These are phyloP conservation scores for Liodrosophila aerea DNA, from an alignment of 2,888 invertebrate species.

Conservation along the genomic window DNA sequence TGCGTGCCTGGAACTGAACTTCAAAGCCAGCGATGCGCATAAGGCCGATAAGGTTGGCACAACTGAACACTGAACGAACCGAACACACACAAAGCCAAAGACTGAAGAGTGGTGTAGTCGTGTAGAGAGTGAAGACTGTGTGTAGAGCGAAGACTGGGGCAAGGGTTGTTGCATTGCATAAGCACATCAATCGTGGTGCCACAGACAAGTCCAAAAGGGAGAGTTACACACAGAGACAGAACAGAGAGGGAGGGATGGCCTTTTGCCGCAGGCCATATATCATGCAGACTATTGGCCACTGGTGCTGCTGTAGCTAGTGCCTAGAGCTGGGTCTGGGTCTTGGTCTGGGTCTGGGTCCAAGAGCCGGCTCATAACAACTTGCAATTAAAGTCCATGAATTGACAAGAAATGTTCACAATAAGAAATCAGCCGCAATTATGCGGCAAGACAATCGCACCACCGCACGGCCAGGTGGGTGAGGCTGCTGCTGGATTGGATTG, in stretches of 20 bases:
- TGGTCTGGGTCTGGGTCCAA: constrained; percentile 30
- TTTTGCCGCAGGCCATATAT: constrained; percentile 69
- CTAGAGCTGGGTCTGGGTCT: constrained; percentile 14
- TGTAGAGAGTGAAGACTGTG: too few relatives aligned
- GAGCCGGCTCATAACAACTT: constrained; percentile 46
- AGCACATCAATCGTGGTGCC: constrained; percentile 73
- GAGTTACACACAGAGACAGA: constrained; percentile 7
- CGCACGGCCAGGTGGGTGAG: constrained; percentile 57
- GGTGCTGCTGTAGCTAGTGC: not conserved
- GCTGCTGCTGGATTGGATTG: constrained; percentile 24
- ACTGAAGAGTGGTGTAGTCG: constrained; percentile 6
- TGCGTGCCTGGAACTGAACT: constrained; percentile 70
- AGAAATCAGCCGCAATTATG: constrained; percentile 47
- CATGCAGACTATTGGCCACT: constrained; percentile 53
- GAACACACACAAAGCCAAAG: constrained; percentile 21
- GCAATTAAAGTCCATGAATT: constrained; percentile 73
- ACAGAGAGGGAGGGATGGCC: constrained; percentile 15
- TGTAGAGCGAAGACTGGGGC: constrained; percentile 29
- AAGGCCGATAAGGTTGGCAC: constrained; percentile 54
- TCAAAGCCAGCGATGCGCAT: constrained; percentile 61
- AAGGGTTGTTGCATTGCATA: constrained; percentile 74
- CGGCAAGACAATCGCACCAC: constrained; percentile 27
- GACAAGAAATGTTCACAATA: constrained; percentile 66
- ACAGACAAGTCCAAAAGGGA: constrained; percentile 54
- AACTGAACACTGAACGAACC: constrained; percentile 29